phyloP scores from a whole-genome alignment of 2,888 invertebrate genomes.

The Cactoblastis cactorum region DNA sequence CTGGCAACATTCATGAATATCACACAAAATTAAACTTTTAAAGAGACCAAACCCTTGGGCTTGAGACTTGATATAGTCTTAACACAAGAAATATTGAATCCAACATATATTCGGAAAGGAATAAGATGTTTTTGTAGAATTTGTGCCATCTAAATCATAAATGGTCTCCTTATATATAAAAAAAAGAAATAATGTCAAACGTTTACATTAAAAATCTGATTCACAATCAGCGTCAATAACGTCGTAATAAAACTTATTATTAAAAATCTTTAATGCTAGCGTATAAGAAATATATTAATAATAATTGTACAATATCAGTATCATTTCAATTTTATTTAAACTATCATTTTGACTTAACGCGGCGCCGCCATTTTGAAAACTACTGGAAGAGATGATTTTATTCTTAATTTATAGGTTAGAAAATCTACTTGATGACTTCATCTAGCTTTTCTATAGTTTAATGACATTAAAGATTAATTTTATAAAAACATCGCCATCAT shows the following conservation, averaged over 20 bases:
- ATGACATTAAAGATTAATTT: background rate
- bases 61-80: background rate
- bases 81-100: too few species aligned
- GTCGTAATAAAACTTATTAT: slow-evolving; percentile 53
- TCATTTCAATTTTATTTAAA: slow-evolving; percentile 28
- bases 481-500: slow-evolving; percentile 14
- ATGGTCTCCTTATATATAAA: background rate
- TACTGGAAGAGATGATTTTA: background rate
- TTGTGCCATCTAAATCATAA: background rate
- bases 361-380: slow-evolving; percentile 3
- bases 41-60: slow-evolving; percentile 25
- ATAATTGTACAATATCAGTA: slow-evolving; percentile 70
- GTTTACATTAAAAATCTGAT: slow-evolving; percentile 53
- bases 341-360: slow-evolving; percentile 15
- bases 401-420: background rate
- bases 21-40: slow-evolving; percentile 51
- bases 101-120: too few species aligned
- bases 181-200: slow-evolving; percentile 40
- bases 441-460: slow-evolving; percentile 14
- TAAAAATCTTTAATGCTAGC: slow-evolving; percentile 59
- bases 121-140: too few species aligned
- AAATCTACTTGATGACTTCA: slow-evolving; percentile 6
- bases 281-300: slow-evolving; percentile 65
- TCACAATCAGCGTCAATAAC: slow-evolving; percentile 55
- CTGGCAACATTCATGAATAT: slow-evolving; percentile 28